Conservation (phyloP, 2,888 invertebrate genomes). For the Tridacna gigas region DNA sequence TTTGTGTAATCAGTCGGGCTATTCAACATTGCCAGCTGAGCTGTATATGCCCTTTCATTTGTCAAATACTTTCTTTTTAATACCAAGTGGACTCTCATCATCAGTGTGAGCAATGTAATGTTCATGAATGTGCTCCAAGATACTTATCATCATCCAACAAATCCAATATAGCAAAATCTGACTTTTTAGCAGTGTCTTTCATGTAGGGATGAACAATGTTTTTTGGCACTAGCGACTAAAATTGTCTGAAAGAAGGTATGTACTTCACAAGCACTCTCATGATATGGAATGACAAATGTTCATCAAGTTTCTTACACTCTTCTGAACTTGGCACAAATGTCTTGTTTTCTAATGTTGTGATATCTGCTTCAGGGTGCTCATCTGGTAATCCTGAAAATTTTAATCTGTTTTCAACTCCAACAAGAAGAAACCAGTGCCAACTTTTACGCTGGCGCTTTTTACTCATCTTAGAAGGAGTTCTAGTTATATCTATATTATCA, state of each 20-base stretch:
- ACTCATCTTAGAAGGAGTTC: constrained; percentile 29
- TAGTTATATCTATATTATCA: constrained; percentile 41
- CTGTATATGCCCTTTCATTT: constrained; percentile 49
- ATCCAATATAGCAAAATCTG: constrained; percentile 1
- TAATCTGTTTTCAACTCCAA: constrained; percentile 25
- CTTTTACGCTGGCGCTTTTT: constrained; percentile 31
- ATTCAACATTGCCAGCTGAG: constrained; percentile 41
- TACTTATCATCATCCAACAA: constrained; percentile 23
- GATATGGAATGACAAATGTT: constrained; percentile 24
- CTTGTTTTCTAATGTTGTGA: constrained; percentile 16
- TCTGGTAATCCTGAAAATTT: constrained; percentile 29
- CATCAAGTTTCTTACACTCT: constrained; percentile 21
- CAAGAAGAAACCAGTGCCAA: constrained; percentile 38
- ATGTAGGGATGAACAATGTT: neutral
- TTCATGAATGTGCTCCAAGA: constrained; percentile 33
- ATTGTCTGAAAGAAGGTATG: neutral
- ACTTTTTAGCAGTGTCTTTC: neutral
- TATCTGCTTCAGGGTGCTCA: constrained; percentile 27
- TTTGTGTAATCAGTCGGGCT: constrained; percentile 28
- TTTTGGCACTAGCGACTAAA: neutral
- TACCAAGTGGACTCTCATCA: constrained; percentile 8
- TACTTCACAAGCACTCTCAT: constrained; percentile 26
- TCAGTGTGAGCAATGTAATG: constrained; percentile 37
- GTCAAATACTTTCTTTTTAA: constrained; percentile 32
- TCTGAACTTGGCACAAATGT: constrained; percentile 22